Base-by-base conservation (phyloP, 2,113 vertebrate species). In the Poecile atricapillus region DNA sequence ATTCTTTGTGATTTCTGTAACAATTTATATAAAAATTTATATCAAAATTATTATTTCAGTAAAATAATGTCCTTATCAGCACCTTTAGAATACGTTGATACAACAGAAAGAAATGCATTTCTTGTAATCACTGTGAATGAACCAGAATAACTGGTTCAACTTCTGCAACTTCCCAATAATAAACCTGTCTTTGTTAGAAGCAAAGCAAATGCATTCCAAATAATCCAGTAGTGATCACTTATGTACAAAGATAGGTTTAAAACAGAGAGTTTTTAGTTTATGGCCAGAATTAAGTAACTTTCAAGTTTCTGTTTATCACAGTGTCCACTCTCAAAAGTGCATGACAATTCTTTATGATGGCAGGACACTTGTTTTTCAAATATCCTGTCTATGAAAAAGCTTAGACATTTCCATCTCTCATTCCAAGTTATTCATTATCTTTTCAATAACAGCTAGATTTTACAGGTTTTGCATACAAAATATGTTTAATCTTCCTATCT, bases 51-150 rank as follows among this genome's bases (percentile, higher is more conserved):
- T 39, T 39, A 12, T 39, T 49, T 94, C 46, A 19, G 79, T 67
- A 94, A 96, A 91, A 88, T 13, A 50, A 41, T 19, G 35, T 44
- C 62, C n/a, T 93, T 95, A 62, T 67, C 77, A 96, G 71, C 52
- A 89, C 27, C 49, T 86, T 79, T 37, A 50, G 67, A 84, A 96
- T 67, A 93, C 93, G 94, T 92, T 73, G 7, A 76, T 90, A 77
- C 41, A 69, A 91, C 18, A 25, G 25, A 91, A 59, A 92, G 62
- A 41, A 77, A 87, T 81, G 21, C 21, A 14, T 83, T 90, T 44
- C 53, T 41, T 68, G 6, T 19, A 67, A 71, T 91, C 37, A 19
- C 18, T 49, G 49, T 80, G 83, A 97, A 85, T 68, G 53, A 91
- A 67, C 2, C 21, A 46, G 21, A 46, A 16, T 71, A 81, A 39